phyloP scores from a whole-genome alignment of 2,113 vertebrate species.

The Mus spicilegus region DNA sequence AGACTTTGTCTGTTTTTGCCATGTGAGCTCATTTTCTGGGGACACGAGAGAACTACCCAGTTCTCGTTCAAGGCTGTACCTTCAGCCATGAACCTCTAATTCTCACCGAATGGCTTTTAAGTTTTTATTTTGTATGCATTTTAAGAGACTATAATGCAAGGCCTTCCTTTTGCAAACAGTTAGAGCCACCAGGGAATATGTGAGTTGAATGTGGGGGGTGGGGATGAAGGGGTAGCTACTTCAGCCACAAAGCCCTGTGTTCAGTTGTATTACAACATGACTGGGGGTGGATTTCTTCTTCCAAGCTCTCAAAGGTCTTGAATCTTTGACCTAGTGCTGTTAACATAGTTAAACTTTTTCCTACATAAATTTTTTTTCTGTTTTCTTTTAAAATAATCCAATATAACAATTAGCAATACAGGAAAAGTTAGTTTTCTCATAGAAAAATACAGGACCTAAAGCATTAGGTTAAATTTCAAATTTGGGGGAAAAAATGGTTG shows the following conservation, averaged over 20 bases:
- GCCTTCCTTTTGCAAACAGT: background rate
- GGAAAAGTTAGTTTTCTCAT: slow-evolving; percentile 5
- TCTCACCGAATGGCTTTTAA: background rate
- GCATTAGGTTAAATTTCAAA: background rate
- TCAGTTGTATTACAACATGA: slow-evolving; percentile 54
- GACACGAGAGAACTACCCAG: background rate
- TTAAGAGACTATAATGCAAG: slow-evolving; percentile 34
- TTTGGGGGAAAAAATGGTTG: background rate
- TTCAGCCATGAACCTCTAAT: slow-evolving; percentile 1
- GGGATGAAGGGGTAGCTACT: background rate
- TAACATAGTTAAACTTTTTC: slow-evolving; percentile 48
- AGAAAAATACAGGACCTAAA: slow-evolving; percentile 18
- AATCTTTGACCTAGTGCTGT: background rate
- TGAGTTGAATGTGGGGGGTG: background rate
- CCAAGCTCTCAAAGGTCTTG: slow-evolving; percentile 31
- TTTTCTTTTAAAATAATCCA: background rate
- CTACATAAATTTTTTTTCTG: background rate
- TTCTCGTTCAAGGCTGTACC: background rate
- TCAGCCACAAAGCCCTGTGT: background rate
- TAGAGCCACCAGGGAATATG: background rate
- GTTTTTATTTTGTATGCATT: slow-evolving; percentile 52
- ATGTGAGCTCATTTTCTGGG: slow-evolving; percentile 44
- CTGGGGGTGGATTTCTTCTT: slow-evolving; percentile 29
- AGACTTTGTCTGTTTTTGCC: slow-evolving; percentile 40
- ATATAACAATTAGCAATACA: background rate